A percentile compares a stretch with the other conserved stretches of the same genome.
Evolutionary conservation across 2,113 vertebrate genomes (phyloP).

Genomic region (Ia io): DNA sequence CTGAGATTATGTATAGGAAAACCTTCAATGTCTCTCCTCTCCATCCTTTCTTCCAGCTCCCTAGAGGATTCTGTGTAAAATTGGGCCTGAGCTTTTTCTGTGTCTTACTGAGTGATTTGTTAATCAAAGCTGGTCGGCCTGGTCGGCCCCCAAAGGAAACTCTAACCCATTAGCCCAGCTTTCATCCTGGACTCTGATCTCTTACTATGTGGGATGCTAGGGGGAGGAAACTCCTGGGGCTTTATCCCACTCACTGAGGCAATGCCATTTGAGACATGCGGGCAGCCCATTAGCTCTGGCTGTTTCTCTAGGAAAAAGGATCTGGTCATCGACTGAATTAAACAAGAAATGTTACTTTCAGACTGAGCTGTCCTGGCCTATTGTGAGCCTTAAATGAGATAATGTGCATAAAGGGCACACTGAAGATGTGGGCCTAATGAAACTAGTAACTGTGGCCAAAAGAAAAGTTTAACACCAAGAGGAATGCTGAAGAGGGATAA

Average conservation of each 20-base stretch:
- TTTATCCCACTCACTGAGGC: background rate
- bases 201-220: background rate
- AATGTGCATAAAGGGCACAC: background rate
- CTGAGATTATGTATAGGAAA: background rate
- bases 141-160: background rate
- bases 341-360: background rate
- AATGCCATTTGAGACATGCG: background rate
- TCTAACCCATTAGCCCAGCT: slow-evolving; percentile 32
- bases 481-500: background rate
- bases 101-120: slow-evolving; percentile 23
- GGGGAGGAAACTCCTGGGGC: background rate
- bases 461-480: background rate
- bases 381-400: background rate
- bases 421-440: background rate
- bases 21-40: background rate
- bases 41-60: background rate
- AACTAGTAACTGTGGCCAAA: background rate
- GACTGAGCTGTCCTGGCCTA: background rate
- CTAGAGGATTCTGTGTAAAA: slow-evolving; percentile 31
- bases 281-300: background rate
- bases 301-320: slow-evolving; percentile 7
- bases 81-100: slow-evolving; percentile 45
- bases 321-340: background rate
- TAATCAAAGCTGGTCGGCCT: slow-evolving; percentile 36
- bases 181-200: slow-evolving; percentile 52